Evolutionary conservation across 2,113 vertebrate species (phyloP).

Genomic region (Gila orcuttii): DNA sequence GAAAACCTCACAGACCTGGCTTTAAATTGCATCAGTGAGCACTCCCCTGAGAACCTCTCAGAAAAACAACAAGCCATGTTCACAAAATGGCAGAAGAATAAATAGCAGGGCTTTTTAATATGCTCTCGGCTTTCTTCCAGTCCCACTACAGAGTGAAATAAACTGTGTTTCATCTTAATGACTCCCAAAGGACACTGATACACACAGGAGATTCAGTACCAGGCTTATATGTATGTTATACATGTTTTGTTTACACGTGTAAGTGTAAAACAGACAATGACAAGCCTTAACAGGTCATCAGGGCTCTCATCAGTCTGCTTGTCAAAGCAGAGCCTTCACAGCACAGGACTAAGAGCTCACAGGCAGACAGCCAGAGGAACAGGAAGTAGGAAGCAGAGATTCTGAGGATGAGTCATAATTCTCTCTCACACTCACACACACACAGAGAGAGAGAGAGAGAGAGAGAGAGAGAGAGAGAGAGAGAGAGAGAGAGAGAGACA

Average conservation of each 20-base stretch:
- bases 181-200: conserved; percentile 2
- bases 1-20: not conserved
- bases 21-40: not conserved
- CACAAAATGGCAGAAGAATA: conserved; percentile 20
- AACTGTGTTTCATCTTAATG: conserved; percentile 3
- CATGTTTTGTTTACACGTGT: not conserved
- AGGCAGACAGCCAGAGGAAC: not conserved
- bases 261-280: conserved; percentile 12
- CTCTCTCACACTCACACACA: too few relatives aligned
- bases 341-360: conserved; percentile 8
- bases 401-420: conserved; percentile 19
- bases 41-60: conserved; percentile 2
- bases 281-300: not conserved
- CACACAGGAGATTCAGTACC: not conserved
- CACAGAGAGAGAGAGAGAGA: too few relatives aligned
- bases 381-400: not conserved
- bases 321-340: conserved; percentile 5
- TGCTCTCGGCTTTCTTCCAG: not conserved
- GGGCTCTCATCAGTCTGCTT: not conserved
- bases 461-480: not conserved
- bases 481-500: not conserved
- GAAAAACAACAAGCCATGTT: conserved; percentile 1
- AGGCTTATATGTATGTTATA: not conserved
- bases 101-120: not conserved
- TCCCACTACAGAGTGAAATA: not conserved